phyloP scores from a whole-genome alignment of 2,113 vertebrate species.

The Oostethus manadensis region DNA sequence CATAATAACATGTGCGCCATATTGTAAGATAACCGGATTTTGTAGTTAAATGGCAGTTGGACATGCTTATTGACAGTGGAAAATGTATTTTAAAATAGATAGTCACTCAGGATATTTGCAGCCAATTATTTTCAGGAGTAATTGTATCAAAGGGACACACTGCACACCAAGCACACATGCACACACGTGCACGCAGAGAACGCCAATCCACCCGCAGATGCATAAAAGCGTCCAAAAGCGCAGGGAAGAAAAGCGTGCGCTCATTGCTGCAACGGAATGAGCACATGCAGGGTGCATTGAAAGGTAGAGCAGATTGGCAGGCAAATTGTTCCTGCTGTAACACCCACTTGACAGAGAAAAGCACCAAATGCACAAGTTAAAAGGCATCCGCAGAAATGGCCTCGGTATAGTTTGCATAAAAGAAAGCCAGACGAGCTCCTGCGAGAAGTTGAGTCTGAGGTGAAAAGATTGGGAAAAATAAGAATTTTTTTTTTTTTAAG shows the following conservation, averaged over 20 bases:
- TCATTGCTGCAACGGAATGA: slow-evolving; percentile 30
- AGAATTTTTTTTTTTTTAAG: slow-evolving; percentile 11
- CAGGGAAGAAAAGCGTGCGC: neutral
- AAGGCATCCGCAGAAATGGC: slow-evolving; percentile 44
- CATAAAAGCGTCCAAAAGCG: neutral
- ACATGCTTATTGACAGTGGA: neutral
- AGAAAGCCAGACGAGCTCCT: slow-evolving; percentile 37
- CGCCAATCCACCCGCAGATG: neutral
- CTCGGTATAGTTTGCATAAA: slow-evolving; percentile 52
- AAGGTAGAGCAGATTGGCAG: slow-evolving; percentile 58
- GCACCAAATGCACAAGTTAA: slow-evolving; percentile 49
- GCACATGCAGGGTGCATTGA: slow-evolving; percentile 10
- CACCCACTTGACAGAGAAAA: slow-evolving; percentile 44
- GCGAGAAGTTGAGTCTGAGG: slow-evolving; percentile 37
- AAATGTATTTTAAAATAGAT: slow-evolving; percentile 22
- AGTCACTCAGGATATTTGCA: slow-evolving; percentile 44
- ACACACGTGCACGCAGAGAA: neutral
- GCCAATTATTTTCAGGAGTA: slow-evolving; percentile 22
- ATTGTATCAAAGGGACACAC: slow-evolving; percentile 49
- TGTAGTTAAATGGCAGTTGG: neutral
- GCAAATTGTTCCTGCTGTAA: slow-evolving; percentile 39
- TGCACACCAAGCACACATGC: slow-evolving; percentile 4
- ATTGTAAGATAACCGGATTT: too few relatives aligned
- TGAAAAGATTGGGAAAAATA: slow-evolving; percentile 34
- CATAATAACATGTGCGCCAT: too few relatives aligned